Conservation (phyloP, 1,140 invertebrate species). For the Drosophila burlai region DNA sequence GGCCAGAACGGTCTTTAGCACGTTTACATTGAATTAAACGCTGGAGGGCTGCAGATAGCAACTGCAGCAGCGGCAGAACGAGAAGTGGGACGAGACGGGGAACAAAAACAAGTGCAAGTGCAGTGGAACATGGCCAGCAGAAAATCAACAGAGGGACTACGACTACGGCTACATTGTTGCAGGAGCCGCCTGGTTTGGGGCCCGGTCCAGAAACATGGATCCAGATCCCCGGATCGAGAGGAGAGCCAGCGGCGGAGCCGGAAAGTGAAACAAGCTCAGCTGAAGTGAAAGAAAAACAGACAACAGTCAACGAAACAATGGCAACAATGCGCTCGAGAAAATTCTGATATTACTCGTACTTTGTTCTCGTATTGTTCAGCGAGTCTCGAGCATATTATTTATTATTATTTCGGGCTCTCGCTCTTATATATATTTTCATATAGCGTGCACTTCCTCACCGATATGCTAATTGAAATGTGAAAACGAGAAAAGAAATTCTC, state of each 20-base stretch:
- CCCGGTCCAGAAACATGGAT: slow-evolving; percentile 22
- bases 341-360: slow-evolving; percentile 64
- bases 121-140: slow-evolving; percentile 64
- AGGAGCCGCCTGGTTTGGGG: slow-evolving; percentile 6
- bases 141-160: slow-evolving; percentile 68
- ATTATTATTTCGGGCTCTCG: slow-evolving; percentile 38
- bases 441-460: slow-evolving; percentile 19
- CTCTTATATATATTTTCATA: slow-evolving; percentile 17
- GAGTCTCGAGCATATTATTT: slow-evolving; percentile 51
- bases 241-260: slow-evolving; percentile 46
- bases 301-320: slow-evolving; percentile 75
- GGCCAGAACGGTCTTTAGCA: slow-evolving; percentile 71
- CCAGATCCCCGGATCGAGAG: slow-evolving; percentile 2
- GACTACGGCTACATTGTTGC: slow-evolving; percentile 60
- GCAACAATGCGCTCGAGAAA: slow-evolving; percentile 74
- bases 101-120: slow-evolving; percentile 50
- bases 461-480: slow-evolving; percentile 69
- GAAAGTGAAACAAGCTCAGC: slow-evolving; percentile 75
- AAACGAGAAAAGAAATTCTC: slow-evolving; percentile 33
- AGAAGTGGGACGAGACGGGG: not conserved
- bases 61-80: not conserved
- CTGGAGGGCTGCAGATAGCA: slow-evolving; percentile 53
- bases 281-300: slow-evolving; percentile 79
- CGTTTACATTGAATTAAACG: slow-evolving; percentile 81
- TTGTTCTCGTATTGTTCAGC: slow-evolving; percentile 55